Evolutionary conservation across 2,888 invertebrate genomes (phyloP).

Genomic region (Mactromeris polynyma): DNA sequence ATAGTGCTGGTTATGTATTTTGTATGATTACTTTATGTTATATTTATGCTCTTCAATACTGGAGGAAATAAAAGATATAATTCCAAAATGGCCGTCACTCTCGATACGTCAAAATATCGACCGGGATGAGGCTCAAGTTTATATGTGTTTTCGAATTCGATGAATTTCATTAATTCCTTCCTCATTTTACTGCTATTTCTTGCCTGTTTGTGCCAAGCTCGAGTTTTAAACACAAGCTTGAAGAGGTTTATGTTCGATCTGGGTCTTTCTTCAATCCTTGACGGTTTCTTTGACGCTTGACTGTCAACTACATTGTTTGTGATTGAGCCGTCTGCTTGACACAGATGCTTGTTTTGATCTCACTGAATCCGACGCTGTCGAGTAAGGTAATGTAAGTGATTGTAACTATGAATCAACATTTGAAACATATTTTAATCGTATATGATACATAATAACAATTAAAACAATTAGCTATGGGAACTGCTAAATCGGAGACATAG

Average conservation of each 20-base stretch:
- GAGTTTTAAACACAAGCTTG: slow-evolving; percentile 77
- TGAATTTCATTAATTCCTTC: slow-evolving; percentile 51
- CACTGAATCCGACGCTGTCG: background rate
- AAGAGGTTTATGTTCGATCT: slow-evolving; percentile 77
- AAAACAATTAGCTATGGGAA: too few species aligned
- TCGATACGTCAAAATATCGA: slow-evolving; percentile 70
- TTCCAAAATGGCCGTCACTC: slow-evolving; percentile 73
- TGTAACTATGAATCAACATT: background rate
- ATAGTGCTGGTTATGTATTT: too few species aligned
- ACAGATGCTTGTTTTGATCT: background rate
- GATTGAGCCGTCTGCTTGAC: background rate
- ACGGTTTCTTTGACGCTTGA: background rate
- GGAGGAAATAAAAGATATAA: too few species aligned
- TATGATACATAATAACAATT: too few species aligned
- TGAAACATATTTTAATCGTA: too few species aligned
- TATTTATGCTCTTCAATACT: too few species aligned
- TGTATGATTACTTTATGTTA: too few species aligned
- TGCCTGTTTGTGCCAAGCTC: slow-evolving; percentile 79
- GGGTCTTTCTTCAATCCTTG: background rate
- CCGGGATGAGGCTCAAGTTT: slow-evolving; percentile 77
- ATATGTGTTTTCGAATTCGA: slow-evolving; percentile 80
- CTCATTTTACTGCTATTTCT: slow-evolving; percentile 64
- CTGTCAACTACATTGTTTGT: background rate
- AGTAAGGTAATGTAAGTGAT: background rate
- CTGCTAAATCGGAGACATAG: too few species aligned